These are phyloP conservation scores for Sebastes hopkinsi DNA, from an alignment of 2,797 vertebrate genomes.

Conservation along the genomic window DNA sequence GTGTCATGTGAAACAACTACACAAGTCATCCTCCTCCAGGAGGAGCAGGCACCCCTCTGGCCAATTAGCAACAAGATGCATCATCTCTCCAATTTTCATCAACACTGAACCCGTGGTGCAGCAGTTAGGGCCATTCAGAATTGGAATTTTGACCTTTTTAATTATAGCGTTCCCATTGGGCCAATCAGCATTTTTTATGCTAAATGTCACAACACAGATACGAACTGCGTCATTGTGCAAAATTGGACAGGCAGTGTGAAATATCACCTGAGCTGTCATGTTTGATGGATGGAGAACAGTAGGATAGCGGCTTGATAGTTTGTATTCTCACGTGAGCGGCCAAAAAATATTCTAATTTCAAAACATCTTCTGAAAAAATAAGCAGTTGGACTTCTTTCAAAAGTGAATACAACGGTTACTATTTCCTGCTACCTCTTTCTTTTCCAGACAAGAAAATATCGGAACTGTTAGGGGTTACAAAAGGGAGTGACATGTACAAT, in stretches of 20 bases:
- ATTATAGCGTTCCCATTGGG: constrained; percentile 56
- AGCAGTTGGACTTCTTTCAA: background rate
- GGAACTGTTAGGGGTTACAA: background rate
- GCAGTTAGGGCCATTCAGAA: constrained; percentile 49
- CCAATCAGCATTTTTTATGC: constrained; percentile 57
- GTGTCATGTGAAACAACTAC: constrained; percentile 19
- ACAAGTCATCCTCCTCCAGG: constrained; percentile 27
- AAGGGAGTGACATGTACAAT: background rate
- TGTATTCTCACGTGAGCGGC: background rate
- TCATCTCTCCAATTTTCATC: constrained; percentile 66
- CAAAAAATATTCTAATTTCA: background rate
- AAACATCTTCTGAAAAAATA: background rate
- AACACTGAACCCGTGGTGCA: constrained; percentile 48
- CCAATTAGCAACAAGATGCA: constrained; percentile 54
- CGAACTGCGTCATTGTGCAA: constrained; percentile 18
- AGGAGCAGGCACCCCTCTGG: constrained; percentile 25
- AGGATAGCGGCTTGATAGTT: background rate
- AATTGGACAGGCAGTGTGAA: constrained; percentile 15
- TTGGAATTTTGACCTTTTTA: constrained; percentile 66
- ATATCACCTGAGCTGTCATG: constrained; percentile 22
- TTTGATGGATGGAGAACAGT: constrained; percentile 1
- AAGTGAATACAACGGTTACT: background rate
- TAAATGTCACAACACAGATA: constrained; percentile 48
- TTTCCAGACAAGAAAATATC: background rate
- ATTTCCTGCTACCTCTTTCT: background rate